Percentiles rank a stretch among this genome's conserved stretches.
Conservation (phyloP, 2,797 vertebrate species). For the Setipinna tenuifilis region DNA sequence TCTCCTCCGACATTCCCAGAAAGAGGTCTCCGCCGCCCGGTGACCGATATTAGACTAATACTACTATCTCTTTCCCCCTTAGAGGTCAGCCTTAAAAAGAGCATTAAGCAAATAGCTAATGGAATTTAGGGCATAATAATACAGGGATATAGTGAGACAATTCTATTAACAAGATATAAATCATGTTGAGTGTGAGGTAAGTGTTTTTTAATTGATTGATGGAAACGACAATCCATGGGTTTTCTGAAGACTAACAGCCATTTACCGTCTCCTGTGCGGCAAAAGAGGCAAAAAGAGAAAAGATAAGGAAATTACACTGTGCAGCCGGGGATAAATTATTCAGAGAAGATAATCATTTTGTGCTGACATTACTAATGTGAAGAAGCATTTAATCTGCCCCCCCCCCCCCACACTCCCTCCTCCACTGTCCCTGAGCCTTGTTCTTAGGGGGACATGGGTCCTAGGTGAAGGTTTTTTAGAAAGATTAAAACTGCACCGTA, state of each 20-base stretch:
- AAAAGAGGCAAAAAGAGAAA: conserved; percentile 85
- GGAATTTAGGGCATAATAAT: conserved; percentile 98
- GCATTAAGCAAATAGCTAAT: conserved; percentile 98
- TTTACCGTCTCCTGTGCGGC: conserved; percentile 86
- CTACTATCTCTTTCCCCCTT: conserved; percentile 76
- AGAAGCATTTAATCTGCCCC: conserved; percentile 96
- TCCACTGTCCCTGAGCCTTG: conserved; percentile 48
- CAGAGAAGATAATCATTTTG: conserved; percentile 97
- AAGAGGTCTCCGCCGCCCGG: conserved; percentile 74
- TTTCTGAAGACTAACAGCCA: conserved; percentile 90
- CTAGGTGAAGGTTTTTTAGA: conserved; percentile 73
- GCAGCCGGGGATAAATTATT: conserved; percentile 93
- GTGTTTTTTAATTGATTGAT: conserved; percentile 99
- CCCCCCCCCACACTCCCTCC: conserved; percentile 60
- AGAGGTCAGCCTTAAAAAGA: conserved; percentile 91
- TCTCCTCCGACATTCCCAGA: conserved; percentile 89
- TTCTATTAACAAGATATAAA: conserved; percentile 99
- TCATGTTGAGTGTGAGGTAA: conserved; percentile 99
- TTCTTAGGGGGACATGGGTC: conserved; percentile 69
- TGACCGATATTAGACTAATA: conserved; percentile 81
- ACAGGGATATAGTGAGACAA: conserved; percentile 98
- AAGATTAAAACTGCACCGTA: conserved; percentile 75
- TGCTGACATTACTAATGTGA: conserved; percentile 99
- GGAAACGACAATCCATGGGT: conserved; percentile 90
- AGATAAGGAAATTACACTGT: conserved; percentile 91